A percentile compares a stretch with the other conserved stretches of the same genome.
Evolutionary conservation across 2,888 invertebrate species (phyloP).

Genomic region (Bimastos eiseni): DNA sequence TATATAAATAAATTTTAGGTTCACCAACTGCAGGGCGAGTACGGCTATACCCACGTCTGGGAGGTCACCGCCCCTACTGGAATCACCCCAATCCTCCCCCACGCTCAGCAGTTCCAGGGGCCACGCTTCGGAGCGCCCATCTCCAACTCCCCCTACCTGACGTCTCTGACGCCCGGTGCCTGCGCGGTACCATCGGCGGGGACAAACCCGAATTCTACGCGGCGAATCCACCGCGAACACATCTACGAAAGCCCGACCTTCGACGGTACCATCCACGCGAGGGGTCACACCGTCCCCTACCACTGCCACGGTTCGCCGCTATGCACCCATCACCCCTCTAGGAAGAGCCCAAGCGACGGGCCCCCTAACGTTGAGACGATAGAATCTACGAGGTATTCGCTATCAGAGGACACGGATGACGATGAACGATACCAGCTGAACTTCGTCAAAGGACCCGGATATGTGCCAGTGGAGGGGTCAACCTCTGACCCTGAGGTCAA

Average conservation of each 20-base stretch:
- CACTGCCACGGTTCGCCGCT: conserved; percentile 18
- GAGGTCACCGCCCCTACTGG: conserved; percentile 24
- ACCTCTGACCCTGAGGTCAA: conserved; percentile 15
- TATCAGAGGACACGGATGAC: conserved; percentile 9
- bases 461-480: not conserved
- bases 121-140: not conserved
- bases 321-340: not conserved
- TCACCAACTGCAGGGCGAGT: conserved; percentile 36
- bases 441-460: not conserved
- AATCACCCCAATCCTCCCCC: not conserved
- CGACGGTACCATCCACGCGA: not conserved
- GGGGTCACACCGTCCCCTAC: conserved; percentile 15
- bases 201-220: not conserved
- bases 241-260: conserved; percentile 28
- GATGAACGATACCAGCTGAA: conserved; percentile 7
- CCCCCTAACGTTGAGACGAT: not conserved
- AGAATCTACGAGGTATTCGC: not conserved
- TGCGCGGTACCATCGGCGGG: not conserved
- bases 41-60: conserved; percentile 43
- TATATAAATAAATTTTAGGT: conserved; percentile 32
- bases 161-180: not conserved
- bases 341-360: not conserved
- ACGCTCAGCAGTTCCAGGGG: not conserved
- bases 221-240: conserved; percentile 3
- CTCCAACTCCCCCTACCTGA: not conserved